A percentile compares a stretch with the other conserved stretches of the same genome.
These are phyloP conservation scores for Pimephales promelas DNA, from an alignment of 2,113 vertebrate species.

Conservation along the genomic window DNA sequence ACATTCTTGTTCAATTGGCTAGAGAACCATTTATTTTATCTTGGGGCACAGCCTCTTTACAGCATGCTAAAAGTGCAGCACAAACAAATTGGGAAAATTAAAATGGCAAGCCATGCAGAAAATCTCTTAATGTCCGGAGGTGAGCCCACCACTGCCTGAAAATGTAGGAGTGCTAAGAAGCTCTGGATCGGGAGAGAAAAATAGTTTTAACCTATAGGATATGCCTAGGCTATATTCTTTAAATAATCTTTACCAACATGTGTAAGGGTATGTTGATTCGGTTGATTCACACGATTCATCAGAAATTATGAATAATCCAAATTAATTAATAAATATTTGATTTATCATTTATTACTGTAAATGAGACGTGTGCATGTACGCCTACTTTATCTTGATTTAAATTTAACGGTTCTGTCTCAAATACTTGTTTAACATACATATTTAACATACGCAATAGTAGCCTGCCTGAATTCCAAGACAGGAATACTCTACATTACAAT, in stretches of 20 bases:
- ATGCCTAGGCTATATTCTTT: not conserved
- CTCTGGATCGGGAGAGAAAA: not conserved
- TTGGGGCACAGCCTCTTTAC: conserved; percentile 2
- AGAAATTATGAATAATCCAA: not conserved
- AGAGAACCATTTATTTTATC: conserved; percentile 31
- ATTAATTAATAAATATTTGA: not conserved
- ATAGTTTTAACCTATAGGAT: not conserved
- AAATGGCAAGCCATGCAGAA: conserved; percentile 34
- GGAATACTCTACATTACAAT: too few relatives aligned
- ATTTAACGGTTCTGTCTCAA: not conserved
- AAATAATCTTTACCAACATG: not conserved
- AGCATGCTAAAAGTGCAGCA: conserved; percentile 36
- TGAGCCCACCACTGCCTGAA: not conserved
- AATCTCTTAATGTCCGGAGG: conserved; percentile 24
- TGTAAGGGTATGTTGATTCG: not conserved
- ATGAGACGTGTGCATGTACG: not conserved
- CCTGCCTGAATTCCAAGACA: too few relatives aligned
- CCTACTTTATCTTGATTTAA: not conserved
- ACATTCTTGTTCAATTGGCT: conserved; percentile 3
- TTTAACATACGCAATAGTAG: not conserved
- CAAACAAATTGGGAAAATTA: conserved; percentile 30
- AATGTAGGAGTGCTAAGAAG: not conserved
- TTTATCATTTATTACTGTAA: not conserved
- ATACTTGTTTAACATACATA: not conserved
- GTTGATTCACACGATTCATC: not conserved